Evolutionary conservation across 1,140 invertebrate genomes (phyloP), one percentile per base, ranked within the genome.

Genomic region (Danaus plexippus): DNA sequence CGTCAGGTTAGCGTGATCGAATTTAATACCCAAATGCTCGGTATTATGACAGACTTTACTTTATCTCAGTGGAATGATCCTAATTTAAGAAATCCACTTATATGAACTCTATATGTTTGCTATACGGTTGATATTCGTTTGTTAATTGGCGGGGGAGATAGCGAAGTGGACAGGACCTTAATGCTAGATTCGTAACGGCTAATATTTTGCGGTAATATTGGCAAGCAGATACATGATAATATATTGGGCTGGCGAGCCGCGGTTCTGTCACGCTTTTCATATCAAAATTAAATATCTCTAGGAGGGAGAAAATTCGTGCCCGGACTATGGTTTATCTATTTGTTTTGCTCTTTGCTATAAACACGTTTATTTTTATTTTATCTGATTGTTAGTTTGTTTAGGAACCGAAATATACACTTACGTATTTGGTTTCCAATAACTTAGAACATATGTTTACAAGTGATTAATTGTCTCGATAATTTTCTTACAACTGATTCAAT

Each of bases 161-260:
- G 61, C 57, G 64, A 70, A 75, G 61, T 69, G 74, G 69, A 71
- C 70, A 73, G 67, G 69, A 69, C 61, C 56, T 62, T 68, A 71
- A 69, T 67, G 66, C 66, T 69, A 73, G 66, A 85, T 85, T 81
- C 74, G 82, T 73, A 66, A 80, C 75, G 78, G 80, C 71, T 75
- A 81, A 83, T 85, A 85, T 81, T 82, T 81, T 70, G 72, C 75
- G 77, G 74, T 76, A 64, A 81, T 85, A 83, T 81, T 85, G 76
- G 76, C 76, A 66, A 73, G 68, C 60, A 77, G 79, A 79, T 80
- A 73, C 63, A 51, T 69, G 73, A 77, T 80, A 81, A 79, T 75
- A 82, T 85, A 83, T 85, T 73, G 65, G 72, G 55, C 58, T 53
- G 64, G 70, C 54, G 63, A 69, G 66, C 50, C 57, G 62, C 48